Percentiles rank a stretch among this genome's conserved stretches.
Evolutionary conservation across 2,888 invertebrate species (phyloP).

Genomic region (Sialis lutaria): DNA sequence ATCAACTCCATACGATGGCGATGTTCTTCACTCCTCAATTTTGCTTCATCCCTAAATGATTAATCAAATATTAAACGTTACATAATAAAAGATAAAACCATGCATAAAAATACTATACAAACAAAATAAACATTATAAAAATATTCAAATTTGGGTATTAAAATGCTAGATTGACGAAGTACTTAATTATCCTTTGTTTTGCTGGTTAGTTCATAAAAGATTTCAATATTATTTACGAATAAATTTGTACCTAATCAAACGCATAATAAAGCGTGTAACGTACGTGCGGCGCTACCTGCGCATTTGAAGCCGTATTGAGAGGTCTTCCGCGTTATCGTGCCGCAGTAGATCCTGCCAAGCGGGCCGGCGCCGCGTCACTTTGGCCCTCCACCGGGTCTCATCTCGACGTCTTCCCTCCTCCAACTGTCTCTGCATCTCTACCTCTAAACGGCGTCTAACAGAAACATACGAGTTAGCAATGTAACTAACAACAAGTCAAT

Average conservation of each 20-base stretch:
- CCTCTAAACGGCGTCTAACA: slow-evolving; percentile 37
- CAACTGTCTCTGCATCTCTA: slow-evolving; percentile 37
- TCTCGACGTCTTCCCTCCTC: slow-evolving; percentile 40
- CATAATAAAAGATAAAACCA: too few species aligned
- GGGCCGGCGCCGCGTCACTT: slow-evolving; percentile 40
- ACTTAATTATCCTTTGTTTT: too few species aligned
- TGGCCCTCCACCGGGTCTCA: slow-evolving; percentile 38
- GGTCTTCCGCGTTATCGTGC: slow-evolving; percentile 47
- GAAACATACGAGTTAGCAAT: not conserved
- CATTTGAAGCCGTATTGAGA: slow-evolving; percentile 45
- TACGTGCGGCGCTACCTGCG: slow-evolving; percentile 16
- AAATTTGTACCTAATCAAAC: too few species aligned
- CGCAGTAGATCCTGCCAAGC: slow-evolving; percentile 47
- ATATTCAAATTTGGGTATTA: too few species aligned
- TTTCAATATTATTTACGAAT: too few species aligned
- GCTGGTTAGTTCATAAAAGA: too few species aligned
- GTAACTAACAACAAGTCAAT: not conserved
- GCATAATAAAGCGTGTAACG: too few species aligned
- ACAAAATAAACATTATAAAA: too few species aligned
- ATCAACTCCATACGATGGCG: slow-evolving; percentile 54
- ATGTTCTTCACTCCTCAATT: slow-evolving; percentile 46
- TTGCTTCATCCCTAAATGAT: slow-evolving; percentile 40
- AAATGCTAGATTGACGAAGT: too few species aligned
- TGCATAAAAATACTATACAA: too few species aligned
- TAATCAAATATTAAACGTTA: too few species aligned